Conservation (phyloP, 2,888 invertebrate species). For the Hartigia nigra region DNA sequence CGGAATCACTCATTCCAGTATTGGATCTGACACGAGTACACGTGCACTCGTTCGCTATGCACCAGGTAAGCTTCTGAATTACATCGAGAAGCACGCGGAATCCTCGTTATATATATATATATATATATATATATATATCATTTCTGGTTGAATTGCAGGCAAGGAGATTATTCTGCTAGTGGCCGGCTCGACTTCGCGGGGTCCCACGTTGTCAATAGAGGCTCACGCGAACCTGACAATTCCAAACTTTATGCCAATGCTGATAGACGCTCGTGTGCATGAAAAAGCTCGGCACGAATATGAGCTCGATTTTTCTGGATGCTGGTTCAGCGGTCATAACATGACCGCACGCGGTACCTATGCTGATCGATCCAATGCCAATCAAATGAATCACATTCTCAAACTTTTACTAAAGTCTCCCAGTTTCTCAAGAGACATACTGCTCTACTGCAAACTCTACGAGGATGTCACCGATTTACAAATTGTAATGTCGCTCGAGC, state of each 20-base stretch:
- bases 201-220: constrained; percentile 75
- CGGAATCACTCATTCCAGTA: constrained; percentile 68
- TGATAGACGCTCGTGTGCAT: constrained; percentile 73
- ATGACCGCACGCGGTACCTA: constrained; percentile 79
- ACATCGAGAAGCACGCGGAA: neutral
- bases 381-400: constrained; percentile 74
- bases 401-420: constrained; percentile 80
- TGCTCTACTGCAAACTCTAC: constrained; percentile 74
- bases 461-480: constrained; percentile 77
- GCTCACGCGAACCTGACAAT: constrained; percentile 79
- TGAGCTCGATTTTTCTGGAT: constrained; percentile 77
- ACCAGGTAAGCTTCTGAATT: constrained; percentile 62
- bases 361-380: constrained; percentile 77
- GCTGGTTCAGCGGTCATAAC: constrained; percentile 85
- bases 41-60: constrained; percentile 70
- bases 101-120: too few relatives aligned
- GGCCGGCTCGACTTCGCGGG: constrained; percentile 74
- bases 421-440: constrained; percentile 75
- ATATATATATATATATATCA: too few relatives aligned
- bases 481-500: constrained; percentile 74
- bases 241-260: constrained; percentile 79
- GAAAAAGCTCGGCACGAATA: constrained; percentile 78
- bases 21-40: constrained; percentile 70
- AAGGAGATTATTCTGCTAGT: constrained; percentile 71
- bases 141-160: constrained; percentile 38